Percentiles rank a stretch among this genome's conserved stretches.
Conservation (phyloP, 2,113 vertebrate species). For the Patagioenas fasciata region DNA sequence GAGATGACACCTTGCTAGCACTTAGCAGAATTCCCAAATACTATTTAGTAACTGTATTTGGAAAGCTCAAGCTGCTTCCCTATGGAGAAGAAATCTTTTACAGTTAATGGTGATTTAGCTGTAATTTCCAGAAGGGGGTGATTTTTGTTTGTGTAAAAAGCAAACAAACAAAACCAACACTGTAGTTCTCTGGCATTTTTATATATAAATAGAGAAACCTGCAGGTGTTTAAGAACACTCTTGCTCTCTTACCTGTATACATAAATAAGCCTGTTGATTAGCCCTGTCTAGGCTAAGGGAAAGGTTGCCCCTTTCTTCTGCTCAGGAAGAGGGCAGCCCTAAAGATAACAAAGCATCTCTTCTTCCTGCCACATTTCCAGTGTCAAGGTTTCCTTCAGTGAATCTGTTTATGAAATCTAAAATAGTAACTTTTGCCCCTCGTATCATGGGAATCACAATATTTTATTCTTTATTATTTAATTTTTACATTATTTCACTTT, state of each 20-base stretch:
- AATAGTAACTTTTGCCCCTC: neutral
- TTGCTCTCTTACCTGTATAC: neutral
- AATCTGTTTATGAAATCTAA: neutral
- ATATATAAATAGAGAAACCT: neutral
- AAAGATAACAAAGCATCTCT: neutral
- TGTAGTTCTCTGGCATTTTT: neutral
- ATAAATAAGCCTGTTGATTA: neutral
- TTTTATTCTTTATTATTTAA: neutral
- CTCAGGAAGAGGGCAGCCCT: neutral
- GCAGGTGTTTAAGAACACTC: neutral
- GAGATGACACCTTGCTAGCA: neutral
- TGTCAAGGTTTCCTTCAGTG: neutral
- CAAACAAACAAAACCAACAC: neutral
- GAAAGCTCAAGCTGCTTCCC: neutral
- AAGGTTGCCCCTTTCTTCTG: neutral
- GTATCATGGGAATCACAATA: accelerated
- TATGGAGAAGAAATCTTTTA: neutral
- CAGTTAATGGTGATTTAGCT: neutral
- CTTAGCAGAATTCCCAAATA: neutral
- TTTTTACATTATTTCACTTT: neutral
- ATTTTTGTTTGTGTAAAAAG: neutral
- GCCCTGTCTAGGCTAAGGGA: neutral
- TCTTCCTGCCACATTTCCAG: neutral
- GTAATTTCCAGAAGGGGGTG: neutral
- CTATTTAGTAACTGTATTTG: neutral